A percentile compares a stretch with the other conserved stretches of the same genome.
These are phyloP conservation scores for Gallinago paraguaiae DNA, from an alignment of 2,113 vertebrate genomes.

Conservation along the genomic window DNA sequence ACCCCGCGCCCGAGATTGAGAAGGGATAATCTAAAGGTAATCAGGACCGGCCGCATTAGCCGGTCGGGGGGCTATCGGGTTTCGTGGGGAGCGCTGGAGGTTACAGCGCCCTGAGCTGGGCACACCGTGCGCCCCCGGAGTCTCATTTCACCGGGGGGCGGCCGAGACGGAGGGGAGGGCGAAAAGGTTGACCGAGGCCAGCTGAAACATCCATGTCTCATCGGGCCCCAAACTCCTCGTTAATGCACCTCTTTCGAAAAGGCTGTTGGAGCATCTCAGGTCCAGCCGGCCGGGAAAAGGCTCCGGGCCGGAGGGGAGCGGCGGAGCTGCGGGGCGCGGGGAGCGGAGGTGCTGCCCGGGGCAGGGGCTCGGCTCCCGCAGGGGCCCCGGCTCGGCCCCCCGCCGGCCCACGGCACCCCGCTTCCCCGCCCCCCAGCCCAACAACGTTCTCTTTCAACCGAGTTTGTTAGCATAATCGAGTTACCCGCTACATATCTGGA, in stretches of 20 bases:
- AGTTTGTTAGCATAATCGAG: slow-evolving; percentile 53
- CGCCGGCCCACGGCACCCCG: no score
- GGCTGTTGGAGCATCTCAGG: not conserved
- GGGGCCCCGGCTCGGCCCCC: not conserved
- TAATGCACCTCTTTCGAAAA: not conserved
- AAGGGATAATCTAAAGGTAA: not conserved
- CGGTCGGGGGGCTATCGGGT: not conserved
- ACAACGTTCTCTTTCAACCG: not conserved
- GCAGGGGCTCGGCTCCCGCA: not conserved
- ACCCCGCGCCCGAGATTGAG: not conserved
- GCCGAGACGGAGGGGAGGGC: not conserved
- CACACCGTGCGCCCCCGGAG: not conserved
- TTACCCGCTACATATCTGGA: slow-evolving; percentile 44
- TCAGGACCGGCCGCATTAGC: not conserved
- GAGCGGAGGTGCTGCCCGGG: not conserved
- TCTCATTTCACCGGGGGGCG: not conserved
- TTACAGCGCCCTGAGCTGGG: not conserved
- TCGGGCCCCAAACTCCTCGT: not conserved
- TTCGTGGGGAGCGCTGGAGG: not conserved
- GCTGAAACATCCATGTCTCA: not conserved
- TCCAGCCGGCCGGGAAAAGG: not conserved
- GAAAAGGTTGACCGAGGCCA: not conserved
- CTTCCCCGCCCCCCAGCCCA: not conserved
- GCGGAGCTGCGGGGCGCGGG: not conserved
- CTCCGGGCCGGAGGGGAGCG: not conserved